Percentiles rank a stretch among this genome's conserved stretches.
Conservation (phyloP, 1,140 invertebrate species). For the Drosophila sulfurigaster region DNA sequence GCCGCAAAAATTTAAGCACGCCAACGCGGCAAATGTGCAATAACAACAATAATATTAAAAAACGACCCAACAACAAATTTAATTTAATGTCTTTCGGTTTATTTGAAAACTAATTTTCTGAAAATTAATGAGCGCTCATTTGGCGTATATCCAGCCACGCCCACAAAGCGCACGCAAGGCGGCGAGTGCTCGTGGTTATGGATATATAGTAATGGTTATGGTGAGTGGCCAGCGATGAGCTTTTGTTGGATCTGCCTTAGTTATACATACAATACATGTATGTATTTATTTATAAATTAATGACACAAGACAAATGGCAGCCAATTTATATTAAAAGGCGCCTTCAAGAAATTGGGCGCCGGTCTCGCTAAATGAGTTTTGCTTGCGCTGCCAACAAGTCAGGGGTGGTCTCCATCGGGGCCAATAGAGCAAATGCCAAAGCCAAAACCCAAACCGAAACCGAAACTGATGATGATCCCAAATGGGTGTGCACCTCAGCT, state of each 20-base stretch:
- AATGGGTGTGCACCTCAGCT: slow-evolving; percentile 45
- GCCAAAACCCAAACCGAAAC: neutral
- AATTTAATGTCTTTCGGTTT: slow-evolving; percentile 71
- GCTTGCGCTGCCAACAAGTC: slow-evolving; percentile 18
- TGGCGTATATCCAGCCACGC: slow-evolving; percentile 65
- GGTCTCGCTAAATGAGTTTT: slow-evolving; percentile 57
- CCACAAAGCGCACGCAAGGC: slow-evolving; percentile 69
- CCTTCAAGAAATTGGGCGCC: slow-evolving; percentile 68
- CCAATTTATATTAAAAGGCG: slow-evolving; percentile 68
- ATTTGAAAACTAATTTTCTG: slow-evolving; percentile 74
- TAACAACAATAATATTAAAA: slow-evolving; percentile 1
- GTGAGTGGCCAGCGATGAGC: slow-evolving; percentile 34
- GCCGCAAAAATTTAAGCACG: slow-evolving; percentile 58
- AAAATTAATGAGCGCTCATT: slow-evolving; percentile 80
- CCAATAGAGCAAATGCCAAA: slow-evolving; percentile 40
- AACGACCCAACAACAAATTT: slow-evolving; percentile 47
- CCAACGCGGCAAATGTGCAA: slow-evolving; percentile 39
- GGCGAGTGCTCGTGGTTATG: slow-evolving; percentile 18
- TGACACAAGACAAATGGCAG: slow-evolving; percentile 75
- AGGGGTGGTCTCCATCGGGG: slow-evolving; percentile 39
- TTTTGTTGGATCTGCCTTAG: slow-evolving; percentile 63
- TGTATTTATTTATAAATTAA: slow-evolving; percentile 75
- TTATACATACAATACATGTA: slow-evolving; percentile 34
- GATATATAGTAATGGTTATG: neutral
- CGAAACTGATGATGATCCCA: slow-evolving; percentile 12